Base-by-base conservation (phyloP, 2,113 vertebrate species). In the Sinocyclocheilus anshuiensis region DNA sequence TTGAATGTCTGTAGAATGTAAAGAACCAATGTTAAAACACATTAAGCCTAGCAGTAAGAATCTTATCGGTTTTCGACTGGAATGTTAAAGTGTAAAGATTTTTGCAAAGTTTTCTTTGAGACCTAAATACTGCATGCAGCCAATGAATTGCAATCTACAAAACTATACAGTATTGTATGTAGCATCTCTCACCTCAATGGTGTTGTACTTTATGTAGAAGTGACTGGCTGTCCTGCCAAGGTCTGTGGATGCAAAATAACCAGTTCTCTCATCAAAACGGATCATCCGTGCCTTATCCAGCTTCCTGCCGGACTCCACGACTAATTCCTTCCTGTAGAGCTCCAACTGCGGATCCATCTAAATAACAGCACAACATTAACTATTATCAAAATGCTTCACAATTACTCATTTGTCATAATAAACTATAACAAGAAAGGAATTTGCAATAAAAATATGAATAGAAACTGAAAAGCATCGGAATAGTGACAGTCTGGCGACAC, bases 121-220 rank as follows among this genome's bases (percentile, higher is more conserved):
- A 36, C 6, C 15, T 1, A 33, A 33, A 69, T 0, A 16, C 12
- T 16, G 63, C 24, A 26, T 1, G 29, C 26, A 18, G 39, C 18
- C 15, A 24, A 57, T 20, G 16, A 20, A 20, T 2, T 18, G 53
- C 16, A 57, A 57, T 57, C 53, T 57, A 6, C 16, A 6, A 6
- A 57, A 20, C 53, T 20, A 6, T 2, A 12, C 2, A 57, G 18
- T 20, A 0, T 53, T 57, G 6, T 6, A 3, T 20, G 18, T 4
- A 24, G 13, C 65, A 55, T 72, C 16, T 61, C 81, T 36, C 94
- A 98, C 98, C 98, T 99, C 97, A 45, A 99, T 99, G 57, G 98
- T 99, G 91, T 96, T 99, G 91, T 99, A 98, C 91, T 94, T 97
- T 93, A 99, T 99, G 92, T 99, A 99, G 92, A 96, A 99, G 94